Conservation (phyloP, 2,888 invertebrate genomes). For the Caenorhabditis becei region DNA sequence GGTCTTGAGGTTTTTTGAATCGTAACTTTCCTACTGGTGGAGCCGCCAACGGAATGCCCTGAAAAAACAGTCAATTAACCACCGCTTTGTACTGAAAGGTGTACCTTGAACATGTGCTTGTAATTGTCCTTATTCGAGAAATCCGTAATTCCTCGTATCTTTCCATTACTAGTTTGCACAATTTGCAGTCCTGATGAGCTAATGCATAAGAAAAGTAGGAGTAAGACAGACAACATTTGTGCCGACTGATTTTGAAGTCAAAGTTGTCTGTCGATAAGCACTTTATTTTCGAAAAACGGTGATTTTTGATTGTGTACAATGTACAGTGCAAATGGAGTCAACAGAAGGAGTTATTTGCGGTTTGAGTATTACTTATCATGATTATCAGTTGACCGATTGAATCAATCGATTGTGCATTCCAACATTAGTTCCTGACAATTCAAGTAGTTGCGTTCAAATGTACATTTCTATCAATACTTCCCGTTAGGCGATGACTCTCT, state of each 20-base stretch:
- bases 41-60: constrained; percentile 46
- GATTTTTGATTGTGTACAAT: neutral
- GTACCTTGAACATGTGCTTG: constrained; percentile 36
- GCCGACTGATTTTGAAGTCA: neutral
- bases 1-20: constrained; percentile 32
- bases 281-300: neutral
- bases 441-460: too few relatives aligned
- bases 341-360: too few relatives aligned
- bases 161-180: constrained; percentile 47
- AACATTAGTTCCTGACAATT: too few relatives aligned
- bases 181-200: neutral
- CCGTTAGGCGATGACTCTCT: too few relatives aligned
- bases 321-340: too few relatives aligned
- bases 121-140: neutral
- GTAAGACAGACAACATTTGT: constrained; percentile 7
- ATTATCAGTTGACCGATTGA: too few relatives aligned
- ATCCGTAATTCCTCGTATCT: constrained; percentile 34
- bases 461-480: too few relatives aligned
- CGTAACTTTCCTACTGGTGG: constrained; percentile 44
- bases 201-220: neutral
- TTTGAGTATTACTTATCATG: too few relatives aligned
- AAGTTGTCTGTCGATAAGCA: neutral
- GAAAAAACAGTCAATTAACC: neutral
- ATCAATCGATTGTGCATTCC: too few relatives aligned
- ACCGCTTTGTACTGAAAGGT: neutral